These are phyloP conservation scores for Leptothorax acervorum DNA, from an alignment of 2,888 invertebrate species.

Conservation along the genomic window DNA sequence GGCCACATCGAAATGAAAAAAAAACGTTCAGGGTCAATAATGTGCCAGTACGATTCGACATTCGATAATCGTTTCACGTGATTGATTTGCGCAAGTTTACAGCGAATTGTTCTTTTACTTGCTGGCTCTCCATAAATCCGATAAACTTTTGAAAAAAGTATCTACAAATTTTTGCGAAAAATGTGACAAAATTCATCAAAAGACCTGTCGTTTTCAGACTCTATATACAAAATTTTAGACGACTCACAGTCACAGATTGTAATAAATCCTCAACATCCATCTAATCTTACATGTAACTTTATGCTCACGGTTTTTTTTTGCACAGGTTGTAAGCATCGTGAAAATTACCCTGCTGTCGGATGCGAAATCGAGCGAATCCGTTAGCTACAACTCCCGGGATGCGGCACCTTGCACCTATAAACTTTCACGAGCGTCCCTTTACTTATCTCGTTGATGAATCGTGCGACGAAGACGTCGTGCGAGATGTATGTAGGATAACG, in stretches of 20 bases:
- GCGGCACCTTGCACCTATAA: conserved; percentile 12
- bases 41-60: background rate
- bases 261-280: background rate
- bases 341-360: background rate
- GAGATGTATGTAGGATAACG: conserved; percentile 13
- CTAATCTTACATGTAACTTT: background rate
- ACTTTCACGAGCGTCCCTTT: conserved; percentile 45
- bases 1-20: conserved; percentile 22
- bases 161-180: background rate
- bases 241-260: background rate
- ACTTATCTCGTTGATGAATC: conserved; percentile 35
- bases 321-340: background rate
- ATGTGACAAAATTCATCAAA: background rate
- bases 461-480: background rate
- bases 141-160: background rate
- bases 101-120: background rate
- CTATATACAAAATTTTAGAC: background rate
- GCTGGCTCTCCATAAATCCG: background rate
- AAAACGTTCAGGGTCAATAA: conserved; percentile 22
- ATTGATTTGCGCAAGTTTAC: conserved; percentile 3
- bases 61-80: background rate
- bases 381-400: background rate
- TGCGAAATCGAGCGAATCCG: conserved; percentile 19
- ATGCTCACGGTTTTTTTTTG: background rate
- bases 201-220: background rate